These are phyloP conservation scores for Engystomops pustulosus DNA, from an alignment of 2,113 vertebrate genomes.

Conservation along the genomic window DNA sequence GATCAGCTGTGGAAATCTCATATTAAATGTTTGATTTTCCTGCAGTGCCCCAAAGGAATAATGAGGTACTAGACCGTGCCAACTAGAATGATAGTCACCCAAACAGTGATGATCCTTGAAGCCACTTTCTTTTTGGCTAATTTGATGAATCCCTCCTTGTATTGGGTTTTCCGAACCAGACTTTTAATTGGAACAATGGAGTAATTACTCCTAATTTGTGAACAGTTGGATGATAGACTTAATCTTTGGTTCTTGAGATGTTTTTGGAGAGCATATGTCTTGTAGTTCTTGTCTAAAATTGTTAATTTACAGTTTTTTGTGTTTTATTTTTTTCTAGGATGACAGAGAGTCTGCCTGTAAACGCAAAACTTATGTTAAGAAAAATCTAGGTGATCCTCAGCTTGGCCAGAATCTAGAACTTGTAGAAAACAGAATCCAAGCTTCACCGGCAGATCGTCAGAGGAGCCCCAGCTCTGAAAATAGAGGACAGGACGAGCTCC, in stretches of 20 bases:
- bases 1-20: background rate
- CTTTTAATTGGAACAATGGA: background rate
- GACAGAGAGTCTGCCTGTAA: constrained; percentile 69
- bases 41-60: background rate
- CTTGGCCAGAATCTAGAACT: constrained; percentile 67
- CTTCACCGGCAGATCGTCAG: constrained; percentile 44
- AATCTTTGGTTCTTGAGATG: background rate
- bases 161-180: background rate
- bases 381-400: constrained; percentile 64
- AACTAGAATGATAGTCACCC: background rate
- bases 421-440: constrained; percentile 59
- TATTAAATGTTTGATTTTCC: background rate
- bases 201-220: background rate
- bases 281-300: too few relatives aligned
- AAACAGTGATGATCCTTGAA: too few relatives aligned
- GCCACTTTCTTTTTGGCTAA: background rate
- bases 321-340: constrained; percentile 70
- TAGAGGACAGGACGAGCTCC: constrained; percentile 76
- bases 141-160: background rate
- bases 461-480: constrained; percentile 23
- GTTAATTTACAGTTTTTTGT: background rate
- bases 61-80: background rate
- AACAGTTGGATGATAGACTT: too few relatives aligned
- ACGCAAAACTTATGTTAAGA: constrained; percentile 62
- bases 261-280: background rate